A percentile compares a stretch with the other conserved stretches of the same genome.
These are phyloP conservation scores for Seriola rivoliana DNA, from an alignment of 2,113 vertebrate genomes.

Conservation along the genomic window DNA sequence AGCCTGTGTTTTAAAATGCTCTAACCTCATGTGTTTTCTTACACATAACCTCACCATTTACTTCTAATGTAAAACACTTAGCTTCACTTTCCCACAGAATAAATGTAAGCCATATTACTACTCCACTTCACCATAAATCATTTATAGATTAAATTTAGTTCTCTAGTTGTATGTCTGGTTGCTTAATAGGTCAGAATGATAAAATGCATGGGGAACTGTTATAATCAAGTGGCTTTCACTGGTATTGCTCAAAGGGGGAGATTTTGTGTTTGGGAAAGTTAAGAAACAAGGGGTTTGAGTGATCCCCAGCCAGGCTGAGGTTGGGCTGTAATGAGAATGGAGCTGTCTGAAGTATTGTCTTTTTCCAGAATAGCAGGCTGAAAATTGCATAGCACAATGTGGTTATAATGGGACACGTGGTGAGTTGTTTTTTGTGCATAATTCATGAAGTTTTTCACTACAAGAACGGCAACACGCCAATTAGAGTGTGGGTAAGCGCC, in stretches of 20 bases:
- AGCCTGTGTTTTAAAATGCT: slow-evolving; percentile 29
- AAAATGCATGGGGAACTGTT: slow-evolving; percentile 15
- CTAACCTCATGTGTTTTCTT: slow-evolving; percentile 32
- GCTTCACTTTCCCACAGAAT: slow-evolving; percentile 47
- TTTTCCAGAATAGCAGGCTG: slow-evolving; percentile 60
- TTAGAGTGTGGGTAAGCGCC: slow-evolving; percentile 74
- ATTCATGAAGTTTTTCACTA: slow-evolving; percentile 80
- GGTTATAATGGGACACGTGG: slow-evolving; percentile 78
- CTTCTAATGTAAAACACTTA: slow-evolving; percentile 58
- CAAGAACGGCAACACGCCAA: slow-evolving; percentile 80
- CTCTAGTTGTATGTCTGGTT: slow-evolving; percentile 50
- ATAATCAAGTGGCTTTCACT: slow-evolving; percentile 37
- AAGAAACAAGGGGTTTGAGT: slow-evolving; percentile 29
- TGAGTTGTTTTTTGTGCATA: slow-evolving; percentile 82
- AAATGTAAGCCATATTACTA: slow-evolving; percentile 42
- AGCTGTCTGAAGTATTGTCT: slow-evolving; percentile 73
- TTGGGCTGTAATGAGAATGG: slow-evolving; percentile 70
- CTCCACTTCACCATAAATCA: slow-evolving; percentile 55
- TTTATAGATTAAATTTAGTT: slow-evolving; percentile 62
- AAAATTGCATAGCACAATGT: slow-evolving; percentile 72
- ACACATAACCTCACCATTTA: slow-evolving; percentile 34
- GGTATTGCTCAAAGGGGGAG: slow-evolving; percentile 14
- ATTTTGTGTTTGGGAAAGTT: slow-evolving; percentile 23
- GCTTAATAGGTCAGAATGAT: slow-evolving; percentile 55
- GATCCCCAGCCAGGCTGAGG: slow-evolving; percentile 40